Evolutionary conservation across 2,797 vertebrate genomes (phyloP).

Genomic region (Glyptemys insculpta): DNA sequence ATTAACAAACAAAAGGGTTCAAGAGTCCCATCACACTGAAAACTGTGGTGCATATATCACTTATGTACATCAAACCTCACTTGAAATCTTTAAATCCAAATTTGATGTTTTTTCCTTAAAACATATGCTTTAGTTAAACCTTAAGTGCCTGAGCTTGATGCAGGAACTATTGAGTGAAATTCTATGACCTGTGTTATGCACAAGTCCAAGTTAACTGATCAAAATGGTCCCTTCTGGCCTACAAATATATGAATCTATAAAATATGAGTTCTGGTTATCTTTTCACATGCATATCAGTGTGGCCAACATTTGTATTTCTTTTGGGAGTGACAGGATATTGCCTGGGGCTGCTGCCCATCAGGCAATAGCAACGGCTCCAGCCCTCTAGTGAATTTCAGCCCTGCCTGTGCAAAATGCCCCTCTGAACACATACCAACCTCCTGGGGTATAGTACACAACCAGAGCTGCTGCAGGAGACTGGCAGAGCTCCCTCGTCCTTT

Average conservation of each 20-base stretch:
- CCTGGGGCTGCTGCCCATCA: background rate
- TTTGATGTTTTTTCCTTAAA: background rate
- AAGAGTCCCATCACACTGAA: background rate
- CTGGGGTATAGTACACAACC: background rate
- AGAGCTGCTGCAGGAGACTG: background rate
- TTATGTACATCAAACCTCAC: background rate
- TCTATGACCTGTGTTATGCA: background rate
- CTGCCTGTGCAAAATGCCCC: background rate
- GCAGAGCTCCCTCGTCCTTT: background rate
- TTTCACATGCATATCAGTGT: background rate
- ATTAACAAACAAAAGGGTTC: background rate
- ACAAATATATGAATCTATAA: background rate
- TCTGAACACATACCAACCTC: background rate
- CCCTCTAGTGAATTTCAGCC: background rate
- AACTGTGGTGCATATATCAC: background rate
- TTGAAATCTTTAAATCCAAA: background rate
- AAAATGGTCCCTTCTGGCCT: background rate
- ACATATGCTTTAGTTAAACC: background rate
- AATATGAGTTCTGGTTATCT: background rate
- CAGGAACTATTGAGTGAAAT: background rate
- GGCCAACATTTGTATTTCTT: background rate
- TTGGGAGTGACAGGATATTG: background rate
- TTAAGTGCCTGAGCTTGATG: background rate
- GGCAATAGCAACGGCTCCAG: background rate
- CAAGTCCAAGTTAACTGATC: background rate